Evolutionary conservation across 2,797 vertebrate genomes (phyloP).

Genomic region (Myotis daubentonii): DNA sequence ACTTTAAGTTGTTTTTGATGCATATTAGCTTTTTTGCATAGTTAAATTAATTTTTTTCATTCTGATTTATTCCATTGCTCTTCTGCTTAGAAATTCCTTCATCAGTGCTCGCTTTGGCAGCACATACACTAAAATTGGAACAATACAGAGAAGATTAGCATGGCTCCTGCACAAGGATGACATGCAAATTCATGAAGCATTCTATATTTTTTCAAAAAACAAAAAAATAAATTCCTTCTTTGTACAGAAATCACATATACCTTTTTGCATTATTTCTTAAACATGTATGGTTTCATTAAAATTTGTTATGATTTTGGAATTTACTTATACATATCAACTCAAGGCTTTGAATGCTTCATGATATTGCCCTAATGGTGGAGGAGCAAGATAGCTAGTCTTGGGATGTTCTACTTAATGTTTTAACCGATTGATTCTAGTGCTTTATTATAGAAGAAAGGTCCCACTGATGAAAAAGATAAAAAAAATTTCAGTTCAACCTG

Average conservation of each 20-base stretch:
- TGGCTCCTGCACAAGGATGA: too few relatives aligned
- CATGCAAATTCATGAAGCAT: too few relatives aligned
- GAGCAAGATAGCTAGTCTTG: not conserved
- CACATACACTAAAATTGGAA: too few relatives aligned
- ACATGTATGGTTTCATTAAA: not conserved
- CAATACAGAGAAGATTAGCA: too few relatives aligned
- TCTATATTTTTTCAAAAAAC: too few relatives aligned
- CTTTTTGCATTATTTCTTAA: conserved; percentile 42
- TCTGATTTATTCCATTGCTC: not conserved
- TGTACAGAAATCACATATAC: not conserved
- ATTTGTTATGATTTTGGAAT: not conserved
- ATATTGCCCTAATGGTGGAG: not conserved
- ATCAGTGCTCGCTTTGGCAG: too few relatives aligned
- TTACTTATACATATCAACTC: not conserved
- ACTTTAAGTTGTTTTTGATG: conserved; percentile 6
- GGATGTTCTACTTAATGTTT: not conserved
- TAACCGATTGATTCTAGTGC: not conserved
- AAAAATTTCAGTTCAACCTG: not conserved
- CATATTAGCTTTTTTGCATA: not conserved
- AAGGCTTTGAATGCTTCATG: not conserved
- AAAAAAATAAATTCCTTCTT: not conserved
- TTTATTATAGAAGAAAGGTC: not conserved
- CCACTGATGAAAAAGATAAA: conserved; percentile 9
- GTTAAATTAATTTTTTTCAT: not conserved
- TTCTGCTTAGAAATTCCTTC: conserved; percentile 20